Conservation (phyloP, 64 coral and sea anemone species). For the Montipora capricornis region DNA sequence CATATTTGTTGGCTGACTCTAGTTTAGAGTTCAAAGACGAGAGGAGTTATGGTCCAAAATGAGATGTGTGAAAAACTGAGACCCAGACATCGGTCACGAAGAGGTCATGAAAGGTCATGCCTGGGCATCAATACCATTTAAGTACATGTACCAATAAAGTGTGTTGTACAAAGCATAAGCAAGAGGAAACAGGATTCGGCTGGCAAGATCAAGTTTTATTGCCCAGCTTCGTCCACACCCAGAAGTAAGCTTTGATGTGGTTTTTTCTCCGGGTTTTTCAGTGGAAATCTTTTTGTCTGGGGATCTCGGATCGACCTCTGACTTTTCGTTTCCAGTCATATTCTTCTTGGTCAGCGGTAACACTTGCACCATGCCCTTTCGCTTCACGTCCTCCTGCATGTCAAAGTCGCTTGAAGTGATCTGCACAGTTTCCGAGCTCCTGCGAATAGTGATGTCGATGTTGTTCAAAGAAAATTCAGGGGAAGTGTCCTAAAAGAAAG, state of each 20-base stretch:
- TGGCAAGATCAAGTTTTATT: neutral
- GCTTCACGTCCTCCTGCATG: neutral
- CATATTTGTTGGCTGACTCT: too few species aligned
- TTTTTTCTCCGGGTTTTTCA: neutral
- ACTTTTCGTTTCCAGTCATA: neutral
- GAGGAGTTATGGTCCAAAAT: too few species aligned
- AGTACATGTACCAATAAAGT: constrained; percentile 10
- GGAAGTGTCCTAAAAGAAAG: neutral
- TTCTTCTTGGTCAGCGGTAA: neutral
- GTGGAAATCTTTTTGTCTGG: neutral
- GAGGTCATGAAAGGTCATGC: neutral
- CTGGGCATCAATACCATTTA: neutral
- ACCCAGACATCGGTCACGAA: too few species aligned
- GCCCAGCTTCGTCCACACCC: neutral
- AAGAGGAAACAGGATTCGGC: constrained; percentile 9
- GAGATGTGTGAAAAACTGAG: too few species aligned
- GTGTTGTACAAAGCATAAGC: neutral
- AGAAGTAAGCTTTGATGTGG: neutral
- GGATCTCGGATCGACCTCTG: too few species aligned
- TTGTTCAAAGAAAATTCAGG: too few species aligned
- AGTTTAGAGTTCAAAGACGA: too few species aligned
- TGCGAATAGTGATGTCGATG: neutral
- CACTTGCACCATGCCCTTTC: neutral
- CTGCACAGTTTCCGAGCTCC: neutral
- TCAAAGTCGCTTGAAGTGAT: neutral